Evolutionary conservation across 2,113 vertebrate genomes (phyloP), one percentile per base, ranked within the genome.

Genomic region (Manacus vitellinus): DNA sequence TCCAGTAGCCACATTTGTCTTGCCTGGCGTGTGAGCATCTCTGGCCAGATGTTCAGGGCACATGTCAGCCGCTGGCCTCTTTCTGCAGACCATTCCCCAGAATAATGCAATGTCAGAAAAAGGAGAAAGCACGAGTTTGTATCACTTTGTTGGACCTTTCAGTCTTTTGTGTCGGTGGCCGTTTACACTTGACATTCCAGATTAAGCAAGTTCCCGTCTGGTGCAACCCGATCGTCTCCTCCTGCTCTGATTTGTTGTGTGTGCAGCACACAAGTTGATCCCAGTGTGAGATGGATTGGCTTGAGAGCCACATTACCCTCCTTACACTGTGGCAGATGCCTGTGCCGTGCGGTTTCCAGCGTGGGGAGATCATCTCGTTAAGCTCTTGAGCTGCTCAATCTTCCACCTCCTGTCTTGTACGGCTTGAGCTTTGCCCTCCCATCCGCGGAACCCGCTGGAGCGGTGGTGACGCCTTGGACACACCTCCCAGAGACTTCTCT

Each of bases 391-490:
- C 72, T 44, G 54, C 80, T 91, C 41, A 27, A 0, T 65, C 67
- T 86, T 82, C n/a, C 47, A 54, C 23, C 33, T 68, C 66, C 30
- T 19, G 30, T 51, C 47, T 62, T 3, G 1, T 56, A 21, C 25
- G n/a, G 35, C 62, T 33, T 0, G 5, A 86, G 71, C 35, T 88
- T n/a, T 80, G 87, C 33, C 67, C 46, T 59, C n/a, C 66, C 6
- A 0, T 4, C 33, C 0, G 4, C 0, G 2, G 66, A 11, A 41
- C 23, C 10, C 0, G 0, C 77, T 33, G 70, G 67, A 82, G 31
- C 2, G 3, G 56, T 43, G 82, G 65, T 19, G 24, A 10, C 4
- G 3, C 37, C 39, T 70, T 41, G 16, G 31, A 24, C 23, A 9
- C 2, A 3, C 37, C 55, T 39, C 51, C 0, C 0, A 2, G 31